These are phyloP conservation scores for Cyrtodaria siliqua DNA, from an alignment of 2,888 invertebrate species.

Conservation along the genomic window DNA sequence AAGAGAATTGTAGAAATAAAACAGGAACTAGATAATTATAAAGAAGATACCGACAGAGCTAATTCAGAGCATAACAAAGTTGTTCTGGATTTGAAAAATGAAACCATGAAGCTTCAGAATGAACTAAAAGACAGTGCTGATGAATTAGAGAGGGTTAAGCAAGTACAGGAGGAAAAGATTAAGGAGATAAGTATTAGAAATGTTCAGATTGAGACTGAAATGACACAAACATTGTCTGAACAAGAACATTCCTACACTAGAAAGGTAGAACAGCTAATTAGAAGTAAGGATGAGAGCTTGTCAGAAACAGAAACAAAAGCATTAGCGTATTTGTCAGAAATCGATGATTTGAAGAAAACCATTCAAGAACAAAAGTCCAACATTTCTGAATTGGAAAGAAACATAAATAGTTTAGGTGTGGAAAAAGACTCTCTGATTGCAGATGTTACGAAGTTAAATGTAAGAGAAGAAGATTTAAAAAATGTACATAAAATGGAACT, in stretches of 20 bases:
- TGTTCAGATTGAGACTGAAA: constrained; percentile 18
- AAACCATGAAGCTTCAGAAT: constrained; percentile 14
- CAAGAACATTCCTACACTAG: constrained; percentile 20
- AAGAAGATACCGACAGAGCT: constrained; percentile 14
- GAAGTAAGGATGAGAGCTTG: constrained; percentile 20
- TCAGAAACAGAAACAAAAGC: constrained; percentile 17
- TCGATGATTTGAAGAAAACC: constrained; percentile 7
- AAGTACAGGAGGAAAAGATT: background rate
- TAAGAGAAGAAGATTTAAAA: constrained; percentile 14
- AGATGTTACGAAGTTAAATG: constrained; percentile 2
- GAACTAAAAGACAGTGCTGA: constrained; percentile 24
- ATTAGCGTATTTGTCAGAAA: constrained; percentile 1
- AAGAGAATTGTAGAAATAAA: too few species aligned
- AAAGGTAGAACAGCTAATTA: constrained; percentile 10
- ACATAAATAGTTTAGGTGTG: constrained; percentile 18
- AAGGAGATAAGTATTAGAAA: constrained; percentile 12
- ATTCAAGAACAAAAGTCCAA: constrained; percentile 12
- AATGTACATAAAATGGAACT: constrained; percentile 49
- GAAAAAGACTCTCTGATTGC: constrained; percentile 4
- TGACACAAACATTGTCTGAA: constrained; percentile 26
- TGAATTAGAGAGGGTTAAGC: constrained; percentile 11
- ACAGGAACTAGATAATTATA: too few species aligned
- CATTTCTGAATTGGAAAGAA: constrained; percentile 6
- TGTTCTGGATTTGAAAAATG: constrained; percentile 12
- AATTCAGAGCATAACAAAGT: constrained; percentile 9